Evolutionary conservation across 2,888 invertebrate species (phyloP).

Genomic region (Lasioglossum calceatum): DNA sequence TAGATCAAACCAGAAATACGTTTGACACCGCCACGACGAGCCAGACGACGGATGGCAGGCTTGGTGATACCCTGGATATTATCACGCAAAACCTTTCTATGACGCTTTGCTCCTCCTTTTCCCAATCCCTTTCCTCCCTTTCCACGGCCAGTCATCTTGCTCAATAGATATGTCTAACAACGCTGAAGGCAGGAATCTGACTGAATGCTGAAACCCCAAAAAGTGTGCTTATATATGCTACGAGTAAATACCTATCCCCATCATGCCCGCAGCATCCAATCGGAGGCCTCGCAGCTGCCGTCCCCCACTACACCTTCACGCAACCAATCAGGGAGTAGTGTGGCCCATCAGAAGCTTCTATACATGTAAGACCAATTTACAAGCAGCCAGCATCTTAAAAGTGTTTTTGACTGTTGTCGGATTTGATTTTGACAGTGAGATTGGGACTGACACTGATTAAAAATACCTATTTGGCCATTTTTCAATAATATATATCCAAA

Average conservation of each 20-base stretch:
- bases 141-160: constrained; percentile 90
- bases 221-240: neutral
- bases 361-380: too few relatives aligned
- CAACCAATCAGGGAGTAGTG: neutral
- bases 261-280: neutral
- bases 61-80: constrained; percentile 89
- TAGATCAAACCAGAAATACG: neutral
- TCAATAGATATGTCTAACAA: neutral
- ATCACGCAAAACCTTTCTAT: constrained; percentile 88
- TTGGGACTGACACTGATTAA: too few relatives aligned
- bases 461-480: too few relatives aligned
- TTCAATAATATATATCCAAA: too few relatives aligned
- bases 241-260: neutral
- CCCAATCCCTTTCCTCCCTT: constrained; percentile 87
- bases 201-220: neutral
- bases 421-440: too few relatives aligned
- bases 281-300: neutral
- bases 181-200: neutral
- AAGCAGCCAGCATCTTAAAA: too few relatives aligned
- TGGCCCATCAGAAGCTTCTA: too few relatives aligned
- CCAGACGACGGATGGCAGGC: neutral
- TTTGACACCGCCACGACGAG: neutral
- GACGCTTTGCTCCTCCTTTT: constrained; percentile 90
- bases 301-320: neutral
- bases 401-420: too few relatives aligned